Percentiles rank a stretch among this genome's conserved stretches.
Evolutionary conservation across 2,888 invertebrate species (phyloP).

Genomic region (Epicampocera succincta): DNA sequence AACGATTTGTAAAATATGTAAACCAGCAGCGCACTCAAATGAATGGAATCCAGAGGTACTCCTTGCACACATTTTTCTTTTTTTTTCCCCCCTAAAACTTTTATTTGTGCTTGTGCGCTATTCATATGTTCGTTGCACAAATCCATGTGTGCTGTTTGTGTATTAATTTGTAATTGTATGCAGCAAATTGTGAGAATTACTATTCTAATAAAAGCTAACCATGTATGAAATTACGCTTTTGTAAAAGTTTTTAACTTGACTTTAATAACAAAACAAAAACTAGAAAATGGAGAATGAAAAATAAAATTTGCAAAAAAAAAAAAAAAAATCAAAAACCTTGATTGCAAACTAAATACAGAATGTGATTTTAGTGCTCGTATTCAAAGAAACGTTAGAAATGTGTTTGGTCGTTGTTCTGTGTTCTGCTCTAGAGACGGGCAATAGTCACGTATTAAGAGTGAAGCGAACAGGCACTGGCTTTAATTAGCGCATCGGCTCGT

Average conservation of each 20-base stretch:
- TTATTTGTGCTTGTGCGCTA: conserved; percentile 24
- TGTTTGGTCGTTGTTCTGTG: too few species aligned
- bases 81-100: conserved; percentile 8
- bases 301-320: conserved; percentile 1
- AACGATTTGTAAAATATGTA: conserved; percentile 23
- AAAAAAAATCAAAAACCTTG: not conserved
- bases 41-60: conserved; percentile 11
- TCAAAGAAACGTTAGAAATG: too few species aligned
- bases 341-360: not conserved
- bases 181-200: conserved; percentile 68
- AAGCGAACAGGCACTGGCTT: too few species aligned
- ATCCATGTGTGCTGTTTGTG: not conserved
- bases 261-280: conserved; percentile 54
- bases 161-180: conserved; percentile 53
- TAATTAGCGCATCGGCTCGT: too few species aligned
- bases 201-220: conserved; percentile 69
- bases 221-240: conserved; percentile 70
- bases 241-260: conserved; percentile 67
- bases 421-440: too few species aligned
- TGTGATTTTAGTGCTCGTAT: not conserved
- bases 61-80: conserved; percentile 2
- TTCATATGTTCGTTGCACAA: conserved; percentile 29
- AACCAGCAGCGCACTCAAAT: not conserved
- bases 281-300: conserved; percentile 10
- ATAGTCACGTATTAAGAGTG: too few species aligned